phyloP scores from a whole-genome alignment of 2,113 vertebrate genomes.

The Kryptolebias marmoratus region DNA sequence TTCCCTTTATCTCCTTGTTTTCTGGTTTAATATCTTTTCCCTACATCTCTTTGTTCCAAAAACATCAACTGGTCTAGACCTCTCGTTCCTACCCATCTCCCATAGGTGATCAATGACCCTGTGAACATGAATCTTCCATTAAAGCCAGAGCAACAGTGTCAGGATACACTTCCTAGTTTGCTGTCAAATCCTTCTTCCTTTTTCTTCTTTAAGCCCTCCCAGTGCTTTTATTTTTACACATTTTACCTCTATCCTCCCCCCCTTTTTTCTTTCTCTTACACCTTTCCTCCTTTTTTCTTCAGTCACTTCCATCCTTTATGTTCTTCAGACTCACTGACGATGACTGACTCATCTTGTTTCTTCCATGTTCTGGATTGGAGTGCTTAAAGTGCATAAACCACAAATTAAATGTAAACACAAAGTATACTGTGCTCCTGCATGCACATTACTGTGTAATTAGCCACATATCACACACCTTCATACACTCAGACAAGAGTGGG shows the following conservation, averaged over 20 bases:
- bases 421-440: not conserved
- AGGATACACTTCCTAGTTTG: conserved; percentile 42
- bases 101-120: conserved; percentile 67
- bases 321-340: not conserved
- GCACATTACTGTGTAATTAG: not conserved
- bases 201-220: conserved; percentile 8
- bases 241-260: not conserved
- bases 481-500: conserved; percentile 16
- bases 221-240: not conserved
- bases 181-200: conserved; percentile 2
- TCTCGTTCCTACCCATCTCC: conserved; percentile 25
- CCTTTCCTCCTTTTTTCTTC: not conserved
- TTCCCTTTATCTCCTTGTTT: not conserved
- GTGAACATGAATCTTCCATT: conserved; percentile 78
- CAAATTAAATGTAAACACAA: not conserved
- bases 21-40: conserved; percentile 3
- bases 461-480: conserved; percentile 3
- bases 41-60: conserved; percentile 10
- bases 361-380: conserved; percentile 1
- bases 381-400: conserved; percentile 38
- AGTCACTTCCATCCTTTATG: not conserved
- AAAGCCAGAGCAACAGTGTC: conserved; percentile 52
- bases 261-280: not conserved
- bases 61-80: conserved; percentile 34
- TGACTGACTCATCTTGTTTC: conserved; percentile 1